Percentiles rank a stretch among this genome's conserved stretches.
Evolutionary conservation across 2,113 vertebrate genomes (phyloP).

Genomic region (Seriola aureovittata): DNA sequence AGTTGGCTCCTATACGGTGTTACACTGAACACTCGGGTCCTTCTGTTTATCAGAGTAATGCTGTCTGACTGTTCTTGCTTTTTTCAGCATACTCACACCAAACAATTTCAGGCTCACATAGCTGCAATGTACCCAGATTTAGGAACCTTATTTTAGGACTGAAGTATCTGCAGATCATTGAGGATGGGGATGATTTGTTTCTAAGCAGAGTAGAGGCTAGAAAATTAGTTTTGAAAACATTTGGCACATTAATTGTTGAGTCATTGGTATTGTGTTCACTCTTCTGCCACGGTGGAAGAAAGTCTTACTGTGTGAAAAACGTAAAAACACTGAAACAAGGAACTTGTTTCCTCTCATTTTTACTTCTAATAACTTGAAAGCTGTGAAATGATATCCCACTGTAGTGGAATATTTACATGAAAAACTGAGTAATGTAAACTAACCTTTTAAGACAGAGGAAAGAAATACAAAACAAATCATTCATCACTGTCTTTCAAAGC

Average conservation of each 20-base stretch:
- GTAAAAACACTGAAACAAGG: background rate
- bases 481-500: background rate
- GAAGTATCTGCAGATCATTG: conserved; percentile 17
- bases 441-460: background rate
- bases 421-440: background rate
- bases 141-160: conserved; percentile 9
- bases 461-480: background rate
- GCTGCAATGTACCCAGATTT: conserved; percentile 20
- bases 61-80: conserved; percentile 1
- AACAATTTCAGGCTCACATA: background rate
- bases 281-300: background rate
- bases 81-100: conserved; percentile 10
- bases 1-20: conserved; percentile 31
- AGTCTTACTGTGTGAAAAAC: background rate
- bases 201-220: background rate
- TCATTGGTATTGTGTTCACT: conserved; percentile 14
- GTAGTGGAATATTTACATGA: background rate
- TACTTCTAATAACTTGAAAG: background rate
- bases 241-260: conserved; percentile 22
- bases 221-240: conserved; percentile 22
- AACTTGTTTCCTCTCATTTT: background rate
- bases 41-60: conserved; percentile 7
- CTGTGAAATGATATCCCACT: background rate
- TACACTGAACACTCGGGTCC: conserved; percentile 2
- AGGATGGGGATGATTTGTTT: conserved; percentile 11